These are phyloP conservation scores for Suillia variegata DNA, from an alignment of 2,888 invertebrate genomes.

Conservation along the genomic window DNA sequence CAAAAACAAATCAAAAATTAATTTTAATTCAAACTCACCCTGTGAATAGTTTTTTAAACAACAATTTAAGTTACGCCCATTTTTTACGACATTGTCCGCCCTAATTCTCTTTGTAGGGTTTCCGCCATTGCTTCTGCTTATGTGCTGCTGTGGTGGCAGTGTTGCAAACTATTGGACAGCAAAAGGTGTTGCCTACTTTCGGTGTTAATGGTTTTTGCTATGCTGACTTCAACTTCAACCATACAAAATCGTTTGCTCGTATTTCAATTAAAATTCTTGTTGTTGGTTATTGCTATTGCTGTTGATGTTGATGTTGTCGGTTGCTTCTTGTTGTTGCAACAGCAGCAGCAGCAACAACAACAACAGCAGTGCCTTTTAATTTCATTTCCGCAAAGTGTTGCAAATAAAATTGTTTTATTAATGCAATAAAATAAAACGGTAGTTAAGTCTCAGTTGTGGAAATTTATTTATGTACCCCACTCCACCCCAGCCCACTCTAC, in stretches of 20 bases:
- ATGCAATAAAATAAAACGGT: conserved; percentile 27
- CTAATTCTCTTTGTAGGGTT: too few relatives aligned
- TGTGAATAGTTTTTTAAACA: too few relatives aligned
- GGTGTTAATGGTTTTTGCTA: not conserved
- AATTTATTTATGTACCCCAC: not conserved
- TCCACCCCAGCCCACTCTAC: too few relatives aligned
- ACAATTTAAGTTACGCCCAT: too few relatives aligned
- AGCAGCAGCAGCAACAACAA: too few relatives aligned
- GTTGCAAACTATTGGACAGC: not conserved
- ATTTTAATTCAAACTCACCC: too few relatives aligned
- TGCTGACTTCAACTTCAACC: too few relatives aligned
- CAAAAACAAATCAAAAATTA: too few relatives aligned
- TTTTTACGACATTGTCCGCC: too few relatives aligned
- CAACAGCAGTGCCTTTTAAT: conserved; percentile 1
- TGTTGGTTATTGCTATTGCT: not conserved
- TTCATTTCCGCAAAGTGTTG: conserved; percentile 20
- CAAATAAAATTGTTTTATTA: conserved; percentile 26
- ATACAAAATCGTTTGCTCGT: not conserved
- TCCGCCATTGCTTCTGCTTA: too few relatives aligned
- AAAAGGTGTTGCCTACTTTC: not conserved
- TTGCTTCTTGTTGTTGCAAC: not conserved
- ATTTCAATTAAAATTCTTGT: conserved; percentile 17
- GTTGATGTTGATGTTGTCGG: not conserved
- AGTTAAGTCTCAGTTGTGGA: conserved; percentile 15
- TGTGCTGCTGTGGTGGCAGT: not conserved